A percentile compares a stretch with the other conserved stretches of the same genome.
These are phyloP conservation scores for Gymnogyps californianus DNA, from an alignment of 2,113 vertebrate species.

Conservation along the genomic window DNA sequence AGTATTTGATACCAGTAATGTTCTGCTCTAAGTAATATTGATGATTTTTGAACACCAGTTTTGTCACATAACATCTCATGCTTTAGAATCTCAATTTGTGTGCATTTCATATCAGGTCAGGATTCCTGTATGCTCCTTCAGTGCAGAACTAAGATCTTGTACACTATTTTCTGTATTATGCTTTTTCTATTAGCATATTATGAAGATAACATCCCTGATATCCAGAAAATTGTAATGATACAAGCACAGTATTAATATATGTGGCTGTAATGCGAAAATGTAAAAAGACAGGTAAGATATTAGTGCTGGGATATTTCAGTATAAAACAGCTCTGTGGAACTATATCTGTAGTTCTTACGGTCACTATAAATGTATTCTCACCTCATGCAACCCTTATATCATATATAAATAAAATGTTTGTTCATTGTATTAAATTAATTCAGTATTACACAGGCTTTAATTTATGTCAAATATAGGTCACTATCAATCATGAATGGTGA, in stretches of 20 bases:
- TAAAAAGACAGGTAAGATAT: not conserved
- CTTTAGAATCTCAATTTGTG: not conserved
- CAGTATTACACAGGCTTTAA: not conserved
- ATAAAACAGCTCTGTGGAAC: not conserved
- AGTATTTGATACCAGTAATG: not conserved
- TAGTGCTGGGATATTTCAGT: not conserved
- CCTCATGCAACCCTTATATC: not conserved
- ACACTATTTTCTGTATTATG: not conserved
- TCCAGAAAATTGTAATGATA: not conserved
- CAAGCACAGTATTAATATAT: not conserved
- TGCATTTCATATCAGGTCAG: not conserved
- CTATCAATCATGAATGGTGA: not conserved
- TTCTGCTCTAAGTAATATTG: not conserved
- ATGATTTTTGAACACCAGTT: not conserved
- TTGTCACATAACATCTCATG: not conserved
- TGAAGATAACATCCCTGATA: not conserved
- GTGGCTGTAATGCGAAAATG: not conserved
- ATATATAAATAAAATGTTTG: not conserved
- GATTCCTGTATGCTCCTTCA: not conserved
- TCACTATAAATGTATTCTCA: not conserved
- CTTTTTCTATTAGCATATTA: not conserved
- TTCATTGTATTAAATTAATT: not conserved
- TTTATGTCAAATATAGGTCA: not conserved
- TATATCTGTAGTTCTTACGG: not conserved
- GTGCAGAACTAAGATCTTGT: not conserved